Conservation (phyloP, 2,888 invertebrate species). For the Tiphia femorata region DNA sequence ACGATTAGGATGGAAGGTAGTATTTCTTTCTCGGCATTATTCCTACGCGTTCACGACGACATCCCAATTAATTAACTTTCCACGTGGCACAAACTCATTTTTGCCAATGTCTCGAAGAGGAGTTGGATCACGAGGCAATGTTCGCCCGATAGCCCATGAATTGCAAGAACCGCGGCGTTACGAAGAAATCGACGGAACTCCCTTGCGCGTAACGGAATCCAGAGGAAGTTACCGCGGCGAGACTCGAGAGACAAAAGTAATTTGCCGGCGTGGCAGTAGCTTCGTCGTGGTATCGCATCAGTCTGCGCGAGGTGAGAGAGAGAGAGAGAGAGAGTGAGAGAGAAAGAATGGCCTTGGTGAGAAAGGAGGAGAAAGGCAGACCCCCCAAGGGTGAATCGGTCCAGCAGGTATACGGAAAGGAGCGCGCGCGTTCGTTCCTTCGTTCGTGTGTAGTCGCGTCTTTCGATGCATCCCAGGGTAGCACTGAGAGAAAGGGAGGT, state of each 20-base stretch:
- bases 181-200: slow-evolving; percentile 18
- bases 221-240: slow-evolving; percentile 26
- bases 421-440: not conserved
- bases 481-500: not conserved
- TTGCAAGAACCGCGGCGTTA: not conserved
- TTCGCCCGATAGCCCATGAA: not conserved
- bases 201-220: slow-evolving; percentile 21
- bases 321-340: too few species aligned
- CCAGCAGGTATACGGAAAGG: slow-evolving; percentile 13
- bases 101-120: too few species aligned
- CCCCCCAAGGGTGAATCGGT: slow-evolving; percentile 40
- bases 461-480: slow-evolving; percentile 38
- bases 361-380: not conserved
- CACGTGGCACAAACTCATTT: too few species aligned
- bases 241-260: slow-evolving; percentile 41
- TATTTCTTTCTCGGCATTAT: too few species aligned
- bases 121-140: slow-evolving; percentile 10
- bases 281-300: slow-evolving; percentile 1
- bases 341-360: too few species aligned
- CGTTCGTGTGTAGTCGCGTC: slow-evolving; percentile 21
- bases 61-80: too few species aligned
- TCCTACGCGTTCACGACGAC: too few species aligned
- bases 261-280: slow-evolving; percentile 30
- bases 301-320: too few species aligned
- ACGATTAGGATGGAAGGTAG: too few species aligned